A percentile compares a stretch with the other conserved stretches of the same genome.
Evolutionary conservation across 2,113 vertebrate genomes (phyloP).

Genomic region (Pseudolaguvia tuberculata): DNA sequence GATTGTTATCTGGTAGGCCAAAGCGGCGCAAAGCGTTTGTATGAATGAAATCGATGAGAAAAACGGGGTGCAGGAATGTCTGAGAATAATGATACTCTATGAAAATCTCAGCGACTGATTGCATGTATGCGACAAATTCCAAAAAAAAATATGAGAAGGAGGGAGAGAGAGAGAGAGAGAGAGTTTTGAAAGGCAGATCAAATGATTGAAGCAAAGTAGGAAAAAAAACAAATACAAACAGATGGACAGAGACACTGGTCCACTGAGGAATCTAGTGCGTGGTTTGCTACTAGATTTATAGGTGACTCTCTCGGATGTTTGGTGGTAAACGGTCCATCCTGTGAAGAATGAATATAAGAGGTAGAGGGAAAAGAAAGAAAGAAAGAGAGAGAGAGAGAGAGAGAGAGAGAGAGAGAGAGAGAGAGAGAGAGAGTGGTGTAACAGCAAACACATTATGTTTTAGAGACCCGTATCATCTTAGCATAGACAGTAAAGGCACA

Average conservation of each 20-base stretch:
- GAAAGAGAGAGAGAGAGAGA: conserved; percentile 79
- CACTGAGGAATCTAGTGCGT: conserved; percentile 99
- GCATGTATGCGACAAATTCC: conserved; percentile 22
- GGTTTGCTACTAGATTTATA: conserved; percentile 99
- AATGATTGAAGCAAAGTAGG: conserved; percentile 62
- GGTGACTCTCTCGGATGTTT: conserved; percentile 98
- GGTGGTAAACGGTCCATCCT: conserved; percentile 99
- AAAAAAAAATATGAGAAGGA: conserved; percentile 32
- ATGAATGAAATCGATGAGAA: conserved; percentile 51
- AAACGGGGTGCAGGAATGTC: conserved; percentile 10
- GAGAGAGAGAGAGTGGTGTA: conserved; percentile 80
- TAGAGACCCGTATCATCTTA: conserved; percentile 64
- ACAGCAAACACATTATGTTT: conserved; percentile 81
- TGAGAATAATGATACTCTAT: not conserved
- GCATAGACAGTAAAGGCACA: conserved; percentile 58
- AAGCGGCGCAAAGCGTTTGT: conserved; percentile 81
- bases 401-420: conserved; percentile 81
- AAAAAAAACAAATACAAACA: conserved; percentile 91
- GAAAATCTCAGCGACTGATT: conserved; percentile 1
- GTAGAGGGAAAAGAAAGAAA: conserved; percentile 82
- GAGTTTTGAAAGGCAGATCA: conserved; percentile 42
- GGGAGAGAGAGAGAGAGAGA: conserved; percentile 22
- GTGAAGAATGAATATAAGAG: conserved; percentile 88
- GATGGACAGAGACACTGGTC: conserved; percentile 99
- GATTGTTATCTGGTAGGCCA: conserved; percentile 71